phyloP scores from a whole-genome alignment of 2,113 vertebrate genomes.

The Callopanchax toddi region DNA sequence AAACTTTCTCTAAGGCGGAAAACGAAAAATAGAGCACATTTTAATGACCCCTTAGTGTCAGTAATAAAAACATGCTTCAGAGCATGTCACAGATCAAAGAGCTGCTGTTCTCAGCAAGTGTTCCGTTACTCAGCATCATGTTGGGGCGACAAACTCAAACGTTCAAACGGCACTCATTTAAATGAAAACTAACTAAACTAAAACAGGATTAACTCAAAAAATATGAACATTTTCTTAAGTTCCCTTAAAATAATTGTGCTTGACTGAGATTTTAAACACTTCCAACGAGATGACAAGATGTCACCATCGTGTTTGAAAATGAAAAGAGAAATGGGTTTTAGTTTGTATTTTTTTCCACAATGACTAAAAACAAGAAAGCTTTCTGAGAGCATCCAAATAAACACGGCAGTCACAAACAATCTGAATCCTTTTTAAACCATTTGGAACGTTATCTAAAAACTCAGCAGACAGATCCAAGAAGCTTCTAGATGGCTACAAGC shows the following conservation, averaged over 20 bases:
- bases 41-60: constrained; percentile 50
- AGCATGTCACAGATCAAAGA: constrained; percentile 21
- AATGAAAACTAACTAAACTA: too few relatives aligned
- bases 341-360: neutral
- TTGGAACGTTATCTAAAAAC: too few relatives aligned
- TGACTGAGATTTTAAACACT: too few relatives aligned
- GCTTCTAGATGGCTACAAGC: neutral
- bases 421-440: neutral
- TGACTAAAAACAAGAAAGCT: neutral
- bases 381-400: neutral
- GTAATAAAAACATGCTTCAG: constrained; percentile 14
- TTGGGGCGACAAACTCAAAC: too few relatives aligned
- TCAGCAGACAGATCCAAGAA: neutral
- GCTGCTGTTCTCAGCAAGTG: constrained; percentile 11
- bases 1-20: constrained; percentile 6
- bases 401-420: neutral
- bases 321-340: too few relatives aligned
- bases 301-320: too few relatives aligned
- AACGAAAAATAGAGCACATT: constrained; percentile 14
- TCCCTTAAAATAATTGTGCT: too few relatives aligned
- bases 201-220: too few relatives aligned
- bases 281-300: too few relatives aligned
- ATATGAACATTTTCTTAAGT: too few relatives aligned
- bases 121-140: too few relatives aligned
- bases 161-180: too few relatives aligned